Base-by-base conservation (phyloP, 2,888 invertebrate genomes). In the Melanophora roralis region DNA sequence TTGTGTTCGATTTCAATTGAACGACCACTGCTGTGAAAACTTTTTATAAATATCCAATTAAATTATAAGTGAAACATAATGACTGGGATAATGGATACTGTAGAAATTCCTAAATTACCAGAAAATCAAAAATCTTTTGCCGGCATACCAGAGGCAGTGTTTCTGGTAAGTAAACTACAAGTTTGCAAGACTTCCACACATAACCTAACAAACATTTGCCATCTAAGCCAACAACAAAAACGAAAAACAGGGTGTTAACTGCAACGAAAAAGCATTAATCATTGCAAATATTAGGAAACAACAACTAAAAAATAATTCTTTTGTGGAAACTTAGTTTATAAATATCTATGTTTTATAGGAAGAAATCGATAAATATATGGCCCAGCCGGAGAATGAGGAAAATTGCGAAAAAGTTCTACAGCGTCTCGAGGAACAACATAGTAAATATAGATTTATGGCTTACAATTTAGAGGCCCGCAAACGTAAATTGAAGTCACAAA, bases 381-480 rank as follows among this genome's bases (percentile, higher is more conserved):
- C 92, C 80, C 91, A 93, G 85, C 91, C 95, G 14, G 97, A 96
- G 86, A 97, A 97, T 87, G 93, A 93, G 82, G 94, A 93, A 60
- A 94, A 94, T 81, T 96, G 95, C 2, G 97, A 98, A 85, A 93
- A 94, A 88, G 97, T 97, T 14, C 91, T 98, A 65, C 94, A 94
- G 86, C 93, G 92, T 85, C 91, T 98, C 77, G 98, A 99, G 88
- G 98, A 98, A 87, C 95, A 95, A 87, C 97, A 98, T 91, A 95
- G 95, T 78, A 98, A 98, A 92, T 98, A 98, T 89, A 98, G 98
- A 91, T 97, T 97, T 88, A 97, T 99, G 97, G 98, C 99, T 90
- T 94, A 94, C 85, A 98, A 97, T 89, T 92, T 99, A 82, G 92
- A 94, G 67, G 94, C 96, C 12, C 97, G 97, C 85, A 94, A 96